Percentiles rank a stretch among this genome's conserved stretches.
These are phyloP conservation scores for Penaeus vannamei DNA, from an alignment of 1,140 invertebrate species.

Conservation along the genomic window DNA sequence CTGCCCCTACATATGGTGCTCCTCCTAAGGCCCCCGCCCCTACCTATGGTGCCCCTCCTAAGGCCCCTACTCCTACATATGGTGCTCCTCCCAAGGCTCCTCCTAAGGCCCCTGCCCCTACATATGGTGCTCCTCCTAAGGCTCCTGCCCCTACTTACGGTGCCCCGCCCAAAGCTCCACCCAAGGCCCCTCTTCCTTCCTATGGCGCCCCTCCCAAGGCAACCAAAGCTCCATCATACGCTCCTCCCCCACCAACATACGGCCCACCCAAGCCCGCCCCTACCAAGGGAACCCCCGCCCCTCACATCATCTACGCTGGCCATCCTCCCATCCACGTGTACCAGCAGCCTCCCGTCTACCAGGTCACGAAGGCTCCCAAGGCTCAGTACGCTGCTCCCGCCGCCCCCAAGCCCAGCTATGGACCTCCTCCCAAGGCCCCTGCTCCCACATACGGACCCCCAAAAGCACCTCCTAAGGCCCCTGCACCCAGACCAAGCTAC, in stretches of 20 bases:
- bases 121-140: constrained; percentile 57
- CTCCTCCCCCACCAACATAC: constrained; percentile 61
- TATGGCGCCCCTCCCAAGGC: constrained; percentile 61
- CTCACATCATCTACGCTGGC: constrained; percentile 73
- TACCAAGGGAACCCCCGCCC: constrained; percentile 64
- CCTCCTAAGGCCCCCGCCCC: constrained; percentile 54
- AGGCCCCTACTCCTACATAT: constrained; percentile 57
- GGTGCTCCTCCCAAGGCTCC: constrained; percentile 63
- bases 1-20: constrained; percentile 61
- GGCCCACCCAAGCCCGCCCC: constrained; percentile 61
- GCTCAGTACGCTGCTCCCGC: constrained; percentile 48
- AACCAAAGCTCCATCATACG: constrained; percentile 54
- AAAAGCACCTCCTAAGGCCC: constrained; percentile 55
- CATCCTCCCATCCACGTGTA: constrained; percentile 73
- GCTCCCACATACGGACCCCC: constrained; percentile 40
- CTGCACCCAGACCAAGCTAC: constrained; percentile 55
- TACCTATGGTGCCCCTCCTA: constrained; percentile 63
- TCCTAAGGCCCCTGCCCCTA: constrained; percentile 60
- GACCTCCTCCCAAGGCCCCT: constrained; percentile 57
- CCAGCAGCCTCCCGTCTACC: constrained; percentile 70
- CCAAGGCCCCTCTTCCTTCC: constrained; percentile 37
- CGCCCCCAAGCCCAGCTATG: constrained; percentile 53
- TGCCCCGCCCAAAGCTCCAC: constrained; percentile 55
- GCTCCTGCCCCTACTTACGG: constrained; percentile 54
- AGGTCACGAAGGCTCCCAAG: constrained; percentile 65